A percentile compares a stretch with the other conserved stretches of the same genome.
These are phyloP conservation scores for Cephus nigrinus DNA, from an alignment of 2,888 invertebrate genomes.

Conservation along the genomic window DNA sequence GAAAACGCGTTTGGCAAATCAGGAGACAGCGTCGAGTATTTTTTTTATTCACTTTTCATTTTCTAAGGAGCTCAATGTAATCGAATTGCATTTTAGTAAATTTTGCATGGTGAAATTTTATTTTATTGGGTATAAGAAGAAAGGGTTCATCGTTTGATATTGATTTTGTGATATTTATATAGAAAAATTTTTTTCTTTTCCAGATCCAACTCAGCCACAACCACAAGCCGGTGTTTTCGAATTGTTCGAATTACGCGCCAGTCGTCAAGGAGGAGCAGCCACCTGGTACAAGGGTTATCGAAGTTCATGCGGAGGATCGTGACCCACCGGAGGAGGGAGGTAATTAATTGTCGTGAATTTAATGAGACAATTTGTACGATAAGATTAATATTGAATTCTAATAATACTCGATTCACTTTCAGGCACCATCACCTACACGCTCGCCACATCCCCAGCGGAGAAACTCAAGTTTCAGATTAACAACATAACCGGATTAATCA, in stretches of 20 bases:
- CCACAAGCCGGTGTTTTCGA: constrained; percentile 88
- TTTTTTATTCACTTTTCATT: neutral
- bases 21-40: neutral
- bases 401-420: constrained; percentile 14
- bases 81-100: neutral
- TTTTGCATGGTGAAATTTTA: neutral
- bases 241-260: constrained; percentile 86
- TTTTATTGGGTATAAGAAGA: too few relatives aligned
- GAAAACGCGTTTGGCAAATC: too few relatives aligned
- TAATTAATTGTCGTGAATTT: constrained; percentile 21
- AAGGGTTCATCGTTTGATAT: too few relatives aligned
- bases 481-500: constrained; percentile 79
- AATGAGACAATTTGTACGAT: neutral
- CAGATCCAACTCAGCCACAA: constrained; percentile 69
- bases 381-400: neutral
- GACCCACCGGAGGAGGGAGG: constrained; percentile 83
- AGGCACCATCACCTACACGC: constrained; percentile 83
- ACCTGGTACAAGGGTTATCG: constrained; percentile 79
- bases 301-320: constrained; percentile 79
- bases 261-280: constrained; percentile 83
- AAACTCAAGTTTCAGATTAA: constrained; percentile 84
- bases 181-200: neutral
- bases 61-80: neutral
- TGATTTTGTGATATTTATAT: neutral
- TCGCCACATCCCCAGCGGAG: constrained; percentile 81